Evolutionary conservation across 1,140 invertebrate genomes (phyloP).

Genomic region (Drosophila ambigua): DNA sequence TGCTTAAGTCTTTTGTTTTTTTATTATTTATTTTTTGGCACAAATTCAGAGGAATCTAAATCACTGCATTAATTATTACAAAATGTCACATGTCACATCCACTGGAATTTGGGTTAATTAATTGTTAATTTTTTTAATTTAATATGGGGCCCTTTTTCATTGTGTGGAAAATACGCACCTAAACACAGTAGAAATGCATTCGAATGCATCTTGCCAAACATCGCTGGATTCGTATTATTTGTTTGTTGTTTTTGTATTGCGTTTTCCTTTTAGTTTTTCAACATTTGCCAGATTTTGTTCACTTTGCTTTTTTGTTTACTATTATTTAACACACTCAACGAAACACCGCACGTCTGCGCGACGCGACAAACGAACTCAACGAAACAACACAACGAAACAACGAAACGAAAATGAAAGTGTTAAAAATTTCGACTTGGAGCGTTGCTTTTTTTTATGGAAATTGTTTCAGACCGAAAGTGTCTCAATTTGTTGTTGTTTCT

Average conservation of each 20-base stretch:
- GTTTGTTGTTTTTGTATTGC: conserved; percentile 11
- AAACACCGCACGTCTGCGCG: conserved; percentile 43
- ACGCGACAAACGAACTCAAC: conserved; percentile 24
- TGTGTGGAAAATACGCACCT: conserved; percentile 62
- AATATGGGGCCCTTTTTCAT: not conserved
- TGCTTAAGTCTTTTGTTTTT: conserved; percentile 79
- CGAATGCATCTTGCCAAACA: conserved; percentile 57
- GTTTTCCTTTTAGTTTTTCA: conserved; percentile 32
- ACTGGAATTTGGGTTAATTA: conserved; percentile 41
- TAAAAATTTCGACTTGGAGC: conserved; percentile 50
- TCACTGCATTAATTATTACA: conserved; percentile 42
- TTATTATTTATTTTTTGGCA: conserved; percentile 42
- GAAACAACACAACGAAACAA: conserved; percentile 44
- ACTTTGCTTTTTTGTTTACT: conserved; percentile 66
- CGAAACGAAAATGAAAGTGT: conserved; percentile 79
- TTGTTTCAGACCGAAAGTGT: conserved; percentile 6
- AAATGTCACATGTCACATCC: conserved; percentile 19
- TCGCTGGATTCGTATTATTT: conserved; percentile 22
- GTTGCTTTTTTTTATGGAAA: conserved; percentile 18
- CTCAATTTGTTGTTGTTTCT: conserved; percentile 24
- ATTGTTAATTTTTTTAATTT: conserved; percentile 21
- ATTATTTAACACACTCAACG: conserved; percentile 77
- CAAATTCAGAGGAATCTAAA: conserved; percentile 49
- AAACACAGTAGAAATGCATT: conserved; percentile 62
- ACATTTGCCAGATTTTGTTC: conserved; percentile 51